Evolutionary conservation across 2,113 vertebrate genomes (phyloP), one percentile per base, ranked within the genome.

Genomic region (Lycaon pictus): DNA sequence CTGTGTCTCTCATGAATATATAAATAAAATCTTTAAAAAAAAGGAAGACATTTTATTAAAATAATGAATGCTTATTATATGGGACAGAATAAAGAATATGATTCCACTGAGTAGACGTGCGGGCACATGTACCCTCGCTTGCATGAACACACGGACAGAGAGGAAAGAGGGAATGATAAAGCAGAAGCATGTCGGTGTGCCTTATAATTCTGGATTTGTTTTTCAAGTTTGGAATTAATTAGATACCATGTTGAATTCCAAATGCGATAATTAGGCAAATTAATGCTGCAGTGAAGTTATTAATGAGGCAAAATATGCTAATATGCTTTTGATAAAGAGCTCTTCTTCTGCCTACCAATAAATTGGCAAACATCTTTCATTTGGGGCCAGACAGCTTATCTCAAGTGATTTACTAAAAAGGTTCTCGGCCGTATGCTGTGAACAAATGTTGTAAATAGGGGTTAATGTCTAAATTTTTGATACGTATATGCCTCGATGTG

Each of bases 271-370:
- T 99, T 99, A 99, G 98, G 98, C 97, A 99, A 99, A 99, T 99
- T 99, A 99, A 99, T 99, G 98, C 99, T 98, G 97, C 98, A 99
- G 98, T 97, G 97, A 98, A 98, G 98, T 98, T 99, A 99, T 99
- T 99, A 99, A 99, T 98, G 98, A 99, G 98, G 98, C 94, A 98
- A 99, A 99, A 99, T 99, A 99, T 99, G 99, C 98, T 99, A 99
- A 99, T 99, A 98, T 96, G 97, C 97, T 99, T 99, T 98, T 11
- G 93, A 99, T 99, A 99, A 99, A 99, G 98, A 98, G 97, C 97
- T 98, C 90, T 96, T 97, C 98, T 98, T 98, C 95, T 98, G 90
- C 98, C 96, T 97, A 97, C 97, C 96, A 98, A 98, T 98, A 98
- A 98, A 98, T 97, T 98, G 97, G 98, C 98, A 99, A 98, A 98